Conservation (phyloP, 1,140 invertebrate species). For the Micrasema longulum region DNA sequence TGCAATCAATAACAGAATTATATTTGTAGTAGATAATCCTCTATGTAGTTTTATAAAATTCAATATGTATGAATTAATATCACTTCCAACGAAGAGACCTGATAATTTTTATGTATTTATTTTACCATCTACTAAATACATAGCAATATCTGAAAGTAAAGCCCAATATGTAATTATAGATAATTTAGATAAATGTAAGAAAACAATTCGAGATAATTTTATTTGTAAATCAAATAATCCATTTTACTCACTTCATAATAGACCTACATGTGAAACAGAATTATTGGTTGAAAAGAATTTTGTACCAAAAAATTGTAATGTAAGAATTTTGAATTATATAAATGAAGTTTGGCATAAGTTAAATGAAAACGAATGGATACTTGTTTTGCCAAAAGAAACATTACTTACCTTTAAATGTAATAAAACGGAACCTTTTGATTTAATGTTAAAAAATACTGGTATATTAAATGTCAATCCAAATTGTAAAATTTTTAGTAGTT, state of each 20-base stretch:
- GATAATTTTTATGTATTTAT: slow-evolving; percentile 1
- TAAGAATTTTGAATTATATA: slow-evolving; percentile 1
- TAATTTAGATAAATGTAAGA: neutral
- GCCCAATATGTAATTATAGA: neutral
- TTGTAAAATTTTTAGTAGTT: neutral
- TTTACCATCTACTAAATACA: neutral
- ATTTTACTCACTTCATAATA: neutral
- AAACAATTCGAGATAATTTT: neutral
- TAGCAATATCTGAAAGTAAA: neutral
- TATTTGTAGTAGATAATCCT: slow-evolving; percentile 24
- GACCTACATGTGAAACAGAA: no score
- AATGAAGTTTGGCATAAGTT: slow-evolving; percentile 4
- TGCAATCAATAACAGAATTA: neutral
- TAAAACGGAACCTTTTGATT: neutral
- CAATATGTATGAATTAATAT: neutral
- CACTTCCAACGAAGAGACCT: neutral
- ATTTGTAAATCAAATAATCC: neutral
- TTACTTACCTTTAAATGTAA: neutral
- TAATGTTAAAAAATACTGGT: neutral
- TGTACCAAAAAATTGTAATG: neutral
- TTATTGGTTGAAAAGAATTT: neutral
- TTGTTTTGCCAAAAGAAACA: neutral
- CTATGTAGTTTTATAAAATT: neutral
- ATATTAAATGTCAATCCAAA: neutral
- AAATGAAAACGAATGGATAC: neutral